Base-by-base conservation (phyloP, 2,113 vertebrate species). In the Odocoileus virginianus region DNA sequence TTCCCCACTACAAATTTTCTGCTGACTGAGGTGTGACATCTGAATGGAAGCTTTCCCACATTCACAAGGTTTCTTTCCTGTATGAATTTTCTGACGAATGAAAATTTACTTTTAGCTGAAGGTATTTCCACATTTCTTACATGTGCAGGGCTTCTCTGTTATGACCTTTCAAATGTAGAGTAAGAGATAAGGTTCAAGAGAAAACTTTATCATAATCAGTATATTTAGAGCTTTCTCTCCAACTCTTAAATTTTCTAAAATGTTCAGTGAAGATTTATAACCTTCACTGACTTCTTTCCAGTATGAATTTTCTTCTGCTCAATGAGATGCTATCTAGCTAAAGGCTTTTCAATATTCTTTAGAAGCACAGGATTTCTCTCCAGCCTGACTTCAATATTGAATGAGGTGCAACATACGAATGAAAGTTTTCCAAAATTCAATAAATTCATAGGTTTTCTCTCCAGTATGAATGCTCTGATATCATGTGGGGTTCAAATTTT, bases 11-110 rank as follows among this genome's bases (percentile, higher is more conserved):
- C 93, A 93, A 82, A 81, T 92, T 87, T 36, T 97, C 89, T 98
- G 92, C 47, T 97, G 95, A 89, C 91, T 90, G 96, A 93, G 95
- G 43, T 96, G 92, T 97, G 97, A 97, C 96, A 97, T 98, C 97
- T 96, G 96, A 95, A 95, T 93, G 79, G 93, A 97, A 93, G 95
- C 47, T 96, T 91, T 91, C 85, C 84, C 71, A 94, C 87, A 97
- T 95, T 97, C 96, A 98, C 95, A 97, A 97, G 95, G 28, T 81
- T 95, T 92, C 54, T 94, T 58, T 97, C 89, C 93, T 92, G 21
- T 95, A 97, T 11, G 40, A 97, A 94, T 76, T 83, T 74, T 74
- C 21, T 94, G 93, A 87, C 27, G 61, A 96, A 60, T 58, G 16
- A 97, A 4, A 7, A 57, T 64, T 87, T 97, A 64, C 82, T 97